phyloP scores from a whole-genome alignment of 2,888 invertebrate species.

The Eumerus sabulonum region DNA sequence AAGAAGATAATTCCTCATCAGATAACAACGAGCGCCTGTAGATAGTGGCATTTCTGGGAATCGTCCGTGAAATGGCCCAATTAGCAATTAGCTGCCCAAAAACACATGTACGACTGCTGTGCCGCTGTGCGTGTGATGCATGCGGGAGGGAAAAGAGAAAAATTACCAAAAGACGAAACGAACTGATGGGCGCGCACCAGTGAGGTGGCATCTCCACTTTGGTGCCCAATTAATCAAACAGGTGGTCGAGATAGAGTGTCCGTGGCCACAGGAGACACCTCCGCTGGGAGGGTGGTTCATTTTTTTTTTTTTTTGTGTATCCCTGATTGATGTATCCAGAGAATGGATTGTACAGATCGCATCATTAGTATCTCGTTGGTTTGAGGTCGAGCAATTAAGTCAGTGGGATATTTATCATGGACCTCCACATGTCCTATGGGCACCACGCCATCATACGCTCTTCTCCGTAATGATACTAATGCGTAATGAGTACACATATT shows the following conservation, averaged over 20 bases:
- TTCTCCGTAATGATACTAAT: slow-evolving; percentile 45
- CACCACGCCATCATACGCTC: slow-evolving; percentile 24
- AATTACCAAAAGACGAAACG: too few relatives aligned
- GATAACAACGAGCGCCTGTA: slow-evolving; percentile 44
- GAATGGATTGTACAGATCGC: slow-evolving; percentile 61
- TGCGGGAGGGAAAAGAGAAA: background rate
- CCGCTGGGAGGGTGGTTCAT: slow-evolving; percentile 20
- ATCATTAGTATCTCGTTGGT: slow-evolving; percentile 57
- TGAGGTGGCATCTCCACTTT: slow-evolving; percentile 32
- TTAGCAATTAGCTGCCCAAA: slow-evolving; percentile 60
- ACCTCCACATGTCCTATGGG: slow-evolving; percentile 49
- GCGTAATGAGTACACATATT: slow-evolving; percentile 22
- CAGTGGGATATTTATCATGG: slow-evolving; percentile 64
- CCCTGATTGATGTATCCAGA: slow-evolving; percentile 52
- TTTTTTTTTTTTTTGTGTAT: slow-evolving; percentile 25
- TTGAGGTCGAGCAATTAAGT: slow-evolving; percentile 66
- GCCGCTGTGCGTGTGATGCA: too few relatives aligned
- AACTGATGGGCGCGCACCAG: slow-evolving; percentile 24
- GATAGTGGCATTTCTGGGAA: slow-evolving; percentile 60
- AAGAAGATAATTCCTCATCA: slow-evolving; percentile 55
- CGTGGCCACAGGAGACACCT: slow-evolving; percentile 44
- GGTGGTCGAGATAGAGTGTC: slow-evolving; percentile 17
- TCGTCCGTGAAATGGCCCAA: slow-evolving; percentile 67
- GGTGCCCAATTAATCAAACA: slow-evolving; percentile 63
- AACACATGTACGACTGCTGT: slow-evolving; percentile 1